Conservation (phyloP, 2,888 invertebrate genomes). For the Heliconius ismenius region DNA sequence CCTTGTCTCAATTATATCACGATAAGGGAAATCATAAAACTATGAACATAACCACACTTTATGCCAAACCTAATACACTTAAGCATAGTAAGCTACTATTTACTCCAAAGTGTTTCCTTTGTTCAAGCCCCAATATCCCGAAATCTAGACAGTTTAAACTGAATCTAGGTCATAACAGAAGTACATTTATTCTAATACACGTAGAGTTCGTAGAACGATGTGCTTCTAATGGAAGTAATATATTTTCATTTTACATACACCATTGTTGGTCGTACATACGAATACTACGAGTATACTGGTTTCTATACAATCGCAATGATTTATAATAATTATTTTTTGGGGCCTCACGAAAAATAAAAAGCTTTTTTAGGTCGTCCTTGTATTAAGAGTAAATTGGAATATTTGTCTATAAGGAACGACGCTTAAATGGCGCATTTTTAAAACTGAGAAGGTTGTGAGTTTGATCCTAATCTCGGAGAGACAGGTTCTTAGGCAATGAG, state of each 20-base stretch:
- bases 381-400: neutral
- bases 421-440: neutral
- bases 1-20: too few relatives aligned
- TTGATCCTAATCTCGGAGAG: neutral
- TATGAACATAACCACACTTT: too few relatives aligned
- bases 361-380: neutral
- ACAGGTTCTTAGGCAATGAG: neutral
- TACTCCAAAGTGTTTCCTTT: slow-evolving; percentile 22
- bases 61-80: too few relatives aligned
- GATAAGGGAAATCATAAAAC: too few relatives aligned
- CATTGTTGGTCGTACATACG: neutral
- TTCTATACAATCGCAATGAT: slow-evolving; percentile 4
- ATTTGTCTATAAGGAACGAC: neutral
- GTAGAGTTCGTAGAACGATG: slow-evolving; percentile 12
- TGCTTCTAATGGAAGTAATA: slow-evolving; percentile 28
- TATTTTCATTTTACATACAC: slow-evolving; percentile 19
- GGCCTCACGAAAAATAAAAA: neutral
- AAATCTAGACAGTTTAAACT: slow-evolving; percentile 31
- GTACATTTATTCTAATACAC: slow-evolving; percentile 33
- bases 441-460: neutral
- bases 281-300: neutral
- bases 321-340: slow-evolving; percentile 20
- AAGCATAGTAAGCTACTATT: neutral
- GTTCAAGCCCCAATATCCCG: slow-evolving; percentile 28
- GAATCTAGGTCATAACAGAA: slow-evolving; percentile 27